Base-by-base conservation (phyloP, 2,113 vertebrate genomes). In the Colius striatus region DNA sequence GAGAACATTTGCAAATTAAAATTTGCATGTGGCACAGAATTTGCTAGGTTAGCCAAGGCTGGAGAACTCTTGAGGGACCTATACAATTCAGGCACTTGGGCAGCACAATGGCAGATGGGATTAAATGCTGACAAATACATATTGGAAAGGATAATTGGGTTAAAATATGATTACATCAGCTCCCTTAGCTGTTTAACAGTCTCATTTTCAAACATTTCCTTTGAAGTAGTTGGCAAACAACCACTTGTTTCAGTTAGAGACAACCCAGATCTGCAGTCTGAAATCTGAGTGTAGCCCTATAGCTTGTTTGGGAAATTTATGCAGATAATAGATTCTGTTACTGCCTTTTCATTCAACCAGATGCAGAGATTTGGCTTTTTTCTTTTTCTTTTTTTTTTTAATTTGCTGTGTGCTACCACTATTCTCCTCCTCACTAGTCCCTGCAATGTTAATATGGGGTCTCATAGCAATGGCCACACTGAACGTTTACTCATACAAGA, bases 111-210 rank as follows among this genome's bases (percentile, higher is more conserved):
- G 93, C 91, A 97, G 94, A 96, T 93, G 94, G 94, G 87, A 96
- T 94, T 95, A 95, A 93, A 96, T 86, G 95, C 93, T 97, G 94
- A 96, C 94, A 96, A 95, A 94, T 93, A 92, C 68, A 86, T 93
- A 95, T 61, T 96, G 85, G 88, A 94, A 94, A 71, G 79, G 72
- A 97, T 97, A 96, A 97, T 95, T 96, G 92, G 93, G 93, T 95
- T 97, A 96, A 96, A 95, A 97, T 96, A 95, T 95, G 94, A 93
- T 94, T 95, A 63, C 88, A 94, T 96, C 94, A 96, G 95, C 92
- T 96, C 90, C 83, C 81, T 77, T 93, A 88, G 85, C 87, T 95
- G 57, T 91, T 94, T 84, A 90, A 92, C 29, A 4, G 63, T 80
- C 93, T 95, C 90, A 4, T 88, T 93, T 96, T 88, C 74, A 93